Evolutionary conservation across 2,113 vertebrate genomes (phyloP).

Genomic region (Theropithecus gelada): DNA sequence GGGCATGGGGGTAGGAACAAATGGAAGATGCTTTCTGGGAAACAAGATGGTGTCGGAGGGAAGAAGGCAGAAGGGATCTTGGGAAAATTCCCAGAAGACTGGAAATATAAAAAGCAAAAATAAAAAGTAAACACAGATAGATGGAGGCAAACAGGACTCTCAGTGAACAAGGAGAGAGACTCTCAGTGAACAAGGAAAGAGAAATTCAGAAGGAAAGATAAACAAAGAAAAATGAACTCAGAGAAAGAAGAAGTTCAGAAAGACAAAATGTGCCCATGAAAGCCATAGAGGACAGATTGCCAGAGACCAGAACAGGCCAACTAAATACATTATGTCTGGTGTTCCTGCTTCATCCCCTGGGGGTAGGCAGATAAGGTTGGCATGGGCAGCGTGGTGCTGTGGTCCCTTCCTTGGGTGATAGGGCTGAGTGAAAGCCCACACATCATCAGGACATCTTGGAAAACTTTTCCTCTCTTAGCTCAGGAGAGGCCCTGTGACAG

Average conservation of each 20-base stretch:
- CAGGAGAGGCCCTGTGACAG: neutral
- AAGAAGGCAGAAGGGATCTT: neutral
- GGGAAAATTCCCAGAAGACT: neutral
- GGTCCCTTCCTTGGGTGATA: neutral
- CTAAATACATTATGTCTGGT: constrained; percentile 8
- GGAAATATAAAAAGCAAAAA: constrained; percentile 24
- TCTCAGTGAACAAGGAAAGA: neutral
- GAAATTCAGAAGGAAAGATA: neutral
- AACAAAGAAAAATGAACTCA: constrained; percentile 61
- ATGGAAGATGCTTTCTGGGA: neutral
- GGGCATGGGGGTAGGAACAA: neutral
- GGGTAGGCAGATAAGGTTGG: neutral
- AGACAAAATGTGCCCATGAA: constrained; percentile 57
- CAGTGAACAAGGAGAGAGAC: neutral
- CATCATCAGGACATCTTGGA: constrained; percentile 7
- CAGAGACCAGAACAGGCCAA: neutral
- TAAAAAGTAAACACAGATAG: neutral
- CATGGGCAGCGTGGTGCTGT: neutral
- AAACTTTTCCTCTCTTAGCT: constrained; percentile 22
- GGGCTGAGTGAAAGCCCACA: neutral
- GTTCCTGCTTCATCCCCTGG: neutral
- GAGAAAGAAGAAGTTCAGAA: constrained; percentile 46
- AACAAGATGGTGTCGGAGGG: neutral
- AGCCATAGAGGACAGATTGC: constrained; percentile 58
- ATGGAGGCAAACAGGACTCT: constrained; percentile 8